Conservation (phyloP, 30 jellyfish, hydroid and myxozoan genomes). For the Aurelia coerulea region DNA sequence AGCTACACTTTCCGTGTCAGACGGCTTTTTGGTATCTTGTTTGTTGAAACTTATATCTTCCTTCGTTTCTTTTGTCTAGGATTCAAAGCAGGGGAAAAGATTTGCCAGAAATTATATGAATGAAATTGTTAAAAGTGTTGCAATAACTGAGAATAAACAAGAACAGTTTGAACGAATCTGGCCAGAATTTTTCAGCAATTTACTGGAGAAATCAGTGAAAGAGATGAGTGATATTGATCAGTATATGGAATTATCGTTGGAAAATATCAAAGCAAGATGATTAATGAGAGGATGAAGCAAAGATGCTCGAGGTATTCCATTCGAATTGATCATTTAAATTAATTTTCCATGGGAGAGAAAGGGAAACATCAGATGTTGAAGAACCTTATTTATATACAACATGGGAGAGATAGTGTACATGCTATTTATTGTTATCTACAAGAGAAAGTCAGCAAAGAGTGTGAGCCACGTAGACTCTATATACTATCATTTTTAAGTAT, state of each 20-base stretch:
- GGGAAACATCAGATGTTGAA: no score
- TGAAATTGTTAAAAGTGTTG: conserved; percentile 28
- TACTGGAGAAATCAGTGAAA: neutral
- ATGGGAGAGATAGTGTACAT: no score
- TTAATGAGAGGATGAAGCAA: neutral
- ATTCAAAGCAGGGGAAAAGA: conserved; percentile 22
- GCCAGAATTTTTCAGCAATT: conserved; percentile 49
- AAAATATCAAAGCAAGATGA: conserved; percentile 37
- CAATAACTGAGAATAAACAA: conserved; percentile 26
- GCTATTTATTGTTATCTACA: no score
- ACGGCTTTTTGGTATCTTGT: neutral
- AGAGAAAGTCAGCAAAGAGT: no score
- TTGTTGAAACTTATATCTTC: neutral
- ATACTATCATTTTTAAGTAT: no score
- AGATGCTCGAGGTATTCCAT: neutral
- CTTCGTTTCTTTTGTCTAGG: conserved; percentile 13
- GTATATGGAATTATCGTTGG: conserved; percentile 50
- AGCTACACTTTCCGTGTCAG: no score
- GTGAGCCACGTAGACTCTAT: no score
- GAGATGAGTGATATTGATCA: conserved; percentile 34
- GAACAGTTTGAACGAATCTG: conserved; percentile 46
- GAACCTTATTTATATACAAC: no score
- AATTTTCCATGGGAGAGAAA: no score
- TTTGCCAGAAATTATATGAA: conserved; percentile 21
- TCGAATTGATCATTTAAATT: no score